Conservation (phyloP, 2,113 vertebrate genomes). For the Oriolus oriolus region DNA sequence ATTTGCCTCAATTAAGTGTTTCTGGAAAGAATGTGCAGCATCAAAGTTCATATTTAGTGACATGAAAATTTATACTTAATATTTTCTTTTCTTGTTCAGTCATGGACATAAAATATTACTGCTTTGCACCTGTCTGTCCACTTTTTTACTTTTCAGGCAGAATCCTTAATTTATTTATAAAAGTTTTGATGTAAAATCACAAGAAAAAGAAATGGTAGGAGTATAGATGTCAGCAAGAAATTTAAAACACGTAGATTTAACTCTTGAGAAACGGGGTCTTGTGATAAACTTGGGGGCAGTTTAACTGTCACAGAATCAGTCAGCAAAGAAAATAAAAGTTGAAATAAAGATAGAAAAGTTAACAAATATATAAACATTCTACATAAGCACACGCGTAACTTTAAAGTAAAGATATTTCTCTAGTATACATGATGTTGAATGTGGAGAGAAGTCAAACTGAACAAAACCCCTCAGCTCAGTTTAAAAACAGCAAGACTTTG, state of each 20-base stretch:
- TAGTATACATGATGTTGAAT: background rate
- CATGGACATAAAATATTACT: background rate
- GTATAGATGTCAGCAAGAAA: background rate
- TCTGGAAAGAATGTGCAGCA: background rate
- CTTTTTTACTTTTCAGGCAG: background rate
- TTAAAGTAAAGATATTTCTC: background rate
- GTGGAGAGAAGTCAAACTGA: background rate
- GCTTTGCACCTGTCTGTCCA: background rate
- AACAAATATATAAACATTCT: background rate
- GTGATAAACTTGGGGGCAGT: background rate
- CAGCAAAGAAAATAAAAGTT: background rate
- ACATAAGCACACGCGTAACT: background rate
- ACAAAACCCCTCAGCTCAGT: background rate
- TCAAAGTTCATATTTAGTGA: background rate
- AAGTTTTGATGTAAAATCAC: background rate
- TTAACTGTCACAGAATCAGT: background rate
- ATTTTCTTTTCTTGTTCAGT: background rate
- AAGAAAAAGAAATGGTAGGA: background rate
- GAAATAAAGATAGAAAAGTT: background rate
- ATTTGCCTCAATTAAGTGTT: background rate
- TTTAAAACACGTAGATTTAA: background rate
- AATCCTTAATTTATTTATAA: background rate
- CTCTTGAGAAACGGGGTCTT: background rate
- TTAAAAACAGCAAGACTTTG: background rate
- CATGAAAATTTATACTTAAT: background rate